Conservation (phyloP, 2,797 vertebrate species). For the Pangasius mekongensis region DNA sequence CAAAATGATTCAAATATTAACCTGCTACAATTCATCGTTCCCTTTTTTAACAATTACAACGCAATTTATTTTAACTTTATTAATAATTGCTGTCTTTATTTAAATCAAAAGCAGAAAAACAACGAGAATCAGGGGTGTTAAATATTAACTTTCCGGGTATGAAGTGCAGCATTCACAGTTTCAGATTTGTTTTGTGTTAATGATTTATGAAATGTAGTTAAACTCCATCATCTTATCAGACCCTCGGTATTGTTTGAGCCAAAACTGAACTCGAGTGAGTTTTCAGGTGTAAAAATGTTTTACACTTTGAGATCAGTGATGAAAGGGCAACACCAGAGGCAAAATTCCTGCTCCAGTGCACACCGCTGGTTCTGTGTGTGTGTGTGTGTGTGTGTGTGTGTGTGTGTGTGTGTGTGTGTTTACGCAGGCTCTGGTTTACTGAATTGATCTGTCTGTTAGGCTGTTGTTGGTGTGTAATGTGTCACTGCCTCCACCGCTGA, state of each 20-base stretch:
- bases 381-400: neutral
- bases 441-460: slow-evolving; percentile 50
- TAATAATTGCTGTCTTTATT: neutral
- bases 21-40: neutral
- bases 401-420: slow-evolving; percentile 29
- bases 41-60: neutral
- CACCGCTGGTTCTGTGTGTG: neutral
- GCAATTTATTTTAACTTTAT: neutral
- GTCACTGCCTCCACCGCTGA: slow-evolving; percentile 34
- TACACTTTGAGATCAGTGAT: neutral
- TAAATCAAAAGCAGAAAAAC: neutral
- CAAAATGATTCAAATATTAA: neutral
- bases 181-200: neutral
- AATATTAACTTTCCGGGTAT: neutral
- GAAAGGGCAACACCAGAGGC: slow-evolving; percentile 7
- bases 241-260: neutral
- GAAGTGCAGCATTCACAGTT: neutral
- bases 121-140: neutral
- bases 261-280: neutral
- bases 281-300: slow-evolving; percentile 23
- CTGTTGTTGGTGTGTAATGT: slow-evolving; percentile 49
- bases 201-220: neutral
- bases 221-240: neutral
- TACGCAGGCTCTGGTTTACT: slow-evolving; percentile 47
- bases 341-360: neutral